Evolutionary conservation across 2,797 vertebrate species (phyloP).

Genomic region (Mus caroli): DNA sequence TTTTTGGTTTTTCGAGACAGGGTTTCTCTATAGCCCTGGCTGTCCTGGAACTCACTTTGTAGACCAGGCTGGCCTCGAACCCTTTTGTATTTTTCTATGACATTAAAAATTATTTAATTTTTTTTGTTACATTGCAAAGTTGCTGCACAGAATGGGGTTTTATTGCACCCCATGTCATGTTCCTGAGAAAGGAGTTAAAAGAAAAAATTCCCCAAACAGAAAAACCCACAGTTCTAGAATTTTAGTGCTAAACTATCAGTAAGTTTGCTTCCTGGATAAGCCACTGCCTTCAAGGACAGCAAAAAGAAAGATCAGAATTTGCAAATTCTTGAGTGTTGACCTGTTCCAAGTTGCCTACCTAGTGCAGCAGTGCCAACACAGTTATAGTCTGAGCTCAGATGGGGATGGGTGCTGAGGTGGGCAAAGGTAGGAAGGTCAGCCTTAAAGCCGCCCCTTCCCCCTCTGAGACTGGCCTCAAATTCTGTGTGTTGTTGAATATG

Average conservation of each 20-base stretch:
- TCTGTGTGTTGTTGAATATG: background rate
- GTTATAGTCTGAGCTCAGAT: slow-evolving; percentile 55
- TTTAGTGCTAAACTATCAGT: slow-evolving; percentile 50
- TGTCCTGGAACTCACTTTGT: no score
- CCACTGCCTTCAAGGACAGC: slow-evolving; percentile 30
- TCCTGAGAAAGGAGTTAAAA: slow-evolving; percentile 87
- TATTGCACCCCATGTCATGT: slow-evolving; percentile 98
- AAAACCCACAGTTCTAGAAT: background rate
- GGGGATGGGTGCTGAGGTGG: background rate
- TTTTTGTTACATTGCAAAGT: slow-evolving; percentile 90
- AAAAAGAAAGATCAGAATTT: slow-evolving; percentile 53
- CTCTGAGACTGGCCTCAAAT: background rate
- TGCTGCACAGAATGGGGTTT: slow-evolving; percentile 97
- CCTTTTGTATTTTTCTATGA: background rate
- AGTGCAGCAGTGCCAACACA: slow-evolving; percentile 59
- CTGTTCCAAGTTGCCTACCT: slow-evolving; percentile 56
- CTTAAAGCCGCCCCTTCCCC: background rate
- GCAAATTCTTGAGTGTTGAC: slow-evolving; percentile 66
- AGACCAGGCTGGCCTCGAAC: no score
- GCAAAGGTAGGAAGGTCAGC: slow-evolving; percentile 43
- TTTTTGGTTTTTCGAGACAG: no score
- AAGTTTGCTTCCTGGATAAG: slow-evolving; percentile 40
- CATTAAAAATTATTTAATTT: background rate
- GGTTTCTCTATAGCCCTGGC: no score
- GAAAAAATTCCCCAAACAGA: background rate